Base-by-base conservation (phyloP, 2,888 invertebrate genomes). In the Dexiosoma caninum region DNA sequence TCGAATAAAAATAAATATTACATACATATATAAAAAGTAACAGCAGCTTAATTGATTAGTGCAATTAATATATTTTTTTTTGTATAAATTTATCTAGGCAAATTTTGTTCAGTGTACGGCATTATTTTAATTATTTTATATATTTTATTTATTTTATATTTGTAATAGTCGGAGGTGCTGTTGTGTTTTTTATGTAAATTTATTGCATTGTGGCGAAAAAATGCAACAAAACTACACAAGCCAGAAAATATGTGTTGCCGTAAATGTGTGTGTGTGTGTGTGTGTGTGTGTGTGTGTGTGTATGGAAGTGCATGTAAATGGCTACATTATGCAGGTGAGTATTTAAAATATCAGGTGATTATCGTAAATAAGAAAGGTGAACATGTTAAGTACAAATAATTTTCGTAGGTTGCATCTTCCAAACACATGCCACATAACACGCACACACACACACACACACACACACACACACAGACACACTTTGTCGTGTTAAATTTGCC, bases 341-440 rank as follows among this genome's bases (percentile, higher is more conserved):
- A 74, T 78, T 78, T 78, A 62, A 78, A 74, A 78, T 78, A 78
- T 62, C 78, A 78, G 67, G 40, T 62, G 78, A 78, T 78, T 78
- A 78, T 78, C 67, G 71, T 78, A 67, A 60, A 75, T 75, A 75
- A 75, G 35, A 67, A 53, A 75, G 42, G 75, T 59, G 59, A 75
- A 75, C 66, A 75, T 53, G 67, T 51, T 67, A 67, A 67, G 27
- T 60, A 53, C 35, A 76, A 76, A 76, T 59, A 35, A 60, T 46
- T 42, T 76, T 60, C 60, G 35, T 60, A 59, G 75, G 59, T 60
- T 67, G 59, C 59, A 35, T 67, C 59, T 75, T 51, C 1, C 19
- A 19, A 8, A n/a, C 14, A 55, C 44, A 53, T 32, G 32, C 30
- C 53, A 42, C 69, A n/a, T n/a, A n/a, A n/a, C n/a, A n/a, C n/a